Evolutionary conservation across 2,113 vertebrate species (phyloP), one percentile per base, ranked within the genome.

Genomic region (Rhinichthys klamathensis): DNA sequence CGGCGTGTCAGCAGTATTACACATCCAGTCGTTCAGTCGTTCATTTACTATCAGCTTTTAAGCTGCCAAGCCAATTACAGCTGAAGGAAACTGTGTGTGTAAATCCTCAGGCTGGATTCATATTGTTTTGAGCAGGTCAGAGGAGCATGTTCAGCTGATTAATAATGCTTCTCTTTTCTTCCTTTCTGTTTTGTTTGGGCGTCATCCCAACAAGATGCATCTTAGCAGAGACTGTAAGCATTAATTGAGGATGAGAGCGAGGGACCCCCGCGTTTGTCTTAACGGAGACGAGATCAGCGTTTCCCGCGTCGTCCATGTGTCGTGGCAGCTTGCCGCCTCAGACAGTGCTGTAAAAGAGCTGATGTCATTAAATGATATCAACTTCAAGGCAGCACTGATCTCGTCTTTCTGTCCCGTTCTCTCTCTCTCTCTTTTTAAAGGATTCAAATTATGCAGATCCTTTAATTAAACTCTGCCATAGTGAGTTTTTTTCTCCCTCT

Each of bases 331-430:
- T 67, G 79, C 60, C 84, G 77, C 73, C 80, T 81, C 61, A 84
- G 74, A 85, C 86, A 46, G 76, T 81, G 83, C 83, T 83, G 85
- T 89, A 88, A 90, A 91, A 90, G 87, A 90, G 86, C 88, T 88
- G 91, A 92, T 92, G 88, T 87, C 78, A 89, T 92, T 92, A 92
- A 92, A 91, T 89, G 90, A 91, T 91, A 91, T 89, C 88, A 87
- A 91, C 91, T 89, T 91, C 88, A 92, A 91, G 88, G 89, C 81
- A 44, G 69, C 84, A 74, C 86, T 89, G 84, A 90, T 91, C 90
- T 87, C 87, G 58, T 89, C 87, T 84, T 85, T 89, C 80, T 49
- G 82, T 77, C 74, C 83, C 78, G 58, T 54, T 61, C 60, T 80
- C 63, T 58, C 79, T 84, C 25, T 35, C 6, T 65, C 49, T n/a